Evolutionary conservation across 1,140 invertebrate species (phyloP), one percentile per base, ranked within the genome.

Genomic region (Akabosia matsudoensis): DNA sequence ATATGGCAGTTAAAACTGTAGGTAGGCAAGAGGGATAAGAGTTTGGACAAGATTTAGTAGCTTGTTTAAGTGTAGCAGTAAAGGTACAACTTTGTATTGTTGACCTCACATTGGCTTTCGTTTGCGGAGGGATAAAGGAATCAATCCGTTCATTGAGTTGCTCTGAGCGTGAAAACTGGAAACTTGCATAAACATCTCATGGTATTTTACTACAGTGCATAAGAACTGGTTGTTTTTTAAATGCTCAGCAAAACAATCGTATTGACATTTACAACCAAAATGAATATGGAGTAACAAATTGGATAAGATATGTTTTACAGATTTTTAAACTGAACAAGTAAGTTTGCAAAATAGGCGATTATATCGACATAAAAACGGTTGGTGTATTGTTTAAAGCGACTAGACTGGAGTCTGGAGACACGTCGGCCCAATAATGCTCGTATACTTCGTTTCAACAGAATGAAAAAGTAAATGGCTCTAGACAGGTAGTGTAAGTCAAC

Each of bases 1-100:
- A 4, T 67, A 67, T 31, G 61, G 30, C 31, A 28, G 22, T 67
- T n/a, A 31, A 67, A 67, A 67, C 4, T 22, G 54, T 24, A 24
- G 22, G 61, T 4, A 67, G 61, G 31, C 61, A 67, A 67, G 31
- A 67, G 61, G 61, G 54, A 3, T 56, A n/a, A n/a, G n/a, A n/a
- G n/a, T n/a, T n/a, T n/a, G n/a, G 10, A 56, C 14, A 56, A 56
- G 54, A 56, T 67, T 67, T 67, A 67, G 24, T 30, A 67, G 61
- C 61, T 67, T 67, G 30, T n/a, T 67, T 30, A 4, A 10, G 3
- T n/a, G 10, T 22, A 56, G 10, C 3, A 45, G 37, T 18, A 45
- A 56, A 56, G 24, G 10, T 16, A 56, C 54, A 56, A 56, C 4
- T 24, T 56, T 24, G 54, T 56, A 56, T 56, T 56, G 54, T 56